Percentiles rank a stretch among this genome's conserved stretches.
Conservation (phyloP, 1,140 invertebrate genomes). For the Ceratosolen fusciceps region DNA sequence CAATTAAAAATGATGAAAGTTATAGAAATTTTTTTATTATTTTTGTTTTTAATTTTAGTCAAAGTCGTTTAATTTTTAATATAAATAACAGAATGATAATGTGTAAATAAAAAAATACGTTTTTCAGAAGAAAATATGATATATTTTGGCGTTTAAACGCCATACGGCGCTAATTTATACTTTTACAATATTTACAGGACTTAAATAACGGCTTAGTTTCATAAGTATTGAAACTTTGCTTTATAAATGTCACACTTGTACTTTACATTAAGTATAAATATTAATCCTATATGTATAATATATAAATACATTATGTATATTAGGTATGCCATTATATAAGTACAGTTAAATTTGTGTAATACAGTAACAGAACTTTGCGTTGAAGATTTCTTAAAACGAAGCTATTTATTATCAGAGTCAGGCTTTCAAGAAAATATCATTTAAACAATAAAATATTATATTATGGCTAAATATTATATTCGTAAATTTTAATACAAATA, state of each 20-base stretch:
- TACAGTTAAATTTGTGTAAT: slow-evolving; percentile 32
- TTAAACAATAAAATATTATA: not conserved
- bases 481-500: not conserved
- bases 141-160: slow-evolving; percentile 60
- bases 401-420: slow-evolving; percentile 21
- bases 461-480: not conserved
- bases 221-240: slow-evolving; percentile 47
- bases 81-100: too few relatives aligned
- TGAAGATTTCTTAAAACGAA: slow-evolving; percentile 10
- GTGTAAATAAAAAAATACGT: slow-evolving; percentile 34
- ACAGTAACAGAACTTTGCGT: slow-evolving; percentile 5
- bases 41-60: too few relatives aligned
- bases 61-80: too few relatives aligned
- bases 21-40: too few relatives aligned
- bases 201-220: slow-evolving; percentile 49
- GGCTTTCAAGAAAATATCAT: not conserved
- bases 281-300: slow-evolving; percentile 42
- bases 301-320: slow-evolving; percentile 46
- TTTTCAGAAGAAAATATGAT: slow-evolving; percentile 66
- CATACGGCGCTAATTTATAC: slow-evolving; percentile 47
- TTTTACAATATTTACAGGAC: slow-evolving; percentile 65
- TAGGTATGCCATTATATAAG: slow-evolving; percentile 45
- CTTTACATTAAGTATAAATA: slow-evolving; percentile 50
- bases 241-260: slow-evolving; percentile 52
- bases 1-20: too few relatives aligned